These are phyloP conservation scores for Rhynchophorus ferrugineus DNA, from an alignment of 1,140 invertebrate species.

Conservation along the genomic window DNA sequence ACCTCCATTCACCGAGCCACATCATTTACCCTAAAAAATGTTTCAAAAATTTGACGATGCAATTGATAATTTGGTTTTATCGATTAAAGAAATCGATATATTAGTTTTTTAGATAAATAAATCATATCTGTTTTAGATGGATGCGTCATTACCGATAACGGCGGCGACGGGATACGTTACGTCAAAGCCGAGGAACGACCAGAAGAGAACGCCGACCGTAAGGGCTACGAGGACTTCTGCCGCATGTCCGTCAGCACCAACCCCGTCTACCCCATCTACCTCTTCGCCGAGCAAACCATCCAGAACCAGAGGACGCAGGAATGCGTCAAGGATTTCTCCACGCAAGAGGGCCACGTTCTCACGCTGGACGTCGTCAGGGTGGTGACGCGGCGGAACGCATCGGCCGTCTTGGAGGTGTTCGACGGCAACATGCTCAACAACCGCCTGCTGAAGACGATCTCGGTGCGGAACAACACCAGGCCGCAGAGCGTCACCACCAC, in stretches of 20 bases:
- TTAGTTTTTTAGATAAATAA: no score
- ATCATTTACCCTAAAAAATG: no score
- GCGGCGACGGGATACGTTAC: constrained; percentile 79
- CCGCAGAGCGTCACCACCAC: constrained; percentile 78
- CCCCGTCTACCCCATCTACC: constrained; percentile 73
- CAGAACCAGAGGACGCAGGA: constrained; percentile 57
- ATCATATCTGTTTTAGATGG: constrained; percentile 49
- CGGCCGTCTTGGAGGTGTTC: constrained; percentile 64
- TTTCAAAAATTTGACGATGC: no score
- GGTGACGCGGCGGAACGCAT: constrained; percentile 63
- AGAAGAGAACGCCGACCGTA: constrained; percentile 60
- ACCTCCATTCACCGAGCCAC: no score
- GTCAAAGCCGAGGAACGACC: constrained; percentile 69
- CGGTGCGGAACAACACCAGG: constrained; percentile 68
- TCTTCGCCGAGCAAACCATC: constrained; percentile 68
- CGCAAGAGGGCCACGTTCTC: constrained; percentile 65
- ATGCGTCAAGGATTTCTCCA: constrained; percentile 72
- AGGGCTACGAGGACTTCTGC: constrained; percentile 69
- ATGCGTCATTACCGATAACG: constrained; percentile 69
- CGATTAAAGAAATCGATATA: no score
- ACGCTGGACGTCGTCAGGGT: constrained; percentile 78
- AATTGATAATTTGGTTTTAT: no score
- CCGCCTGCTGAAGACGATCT: constrained; percentile 59
- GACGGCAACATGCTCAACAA: constrained; percentile 67
- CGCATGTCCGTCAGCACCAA: constrained; percentile 70